Conservation (phyloP, 2,888 invertebrate genomes). For the Drosophila pseudotalamancana region DNA sequence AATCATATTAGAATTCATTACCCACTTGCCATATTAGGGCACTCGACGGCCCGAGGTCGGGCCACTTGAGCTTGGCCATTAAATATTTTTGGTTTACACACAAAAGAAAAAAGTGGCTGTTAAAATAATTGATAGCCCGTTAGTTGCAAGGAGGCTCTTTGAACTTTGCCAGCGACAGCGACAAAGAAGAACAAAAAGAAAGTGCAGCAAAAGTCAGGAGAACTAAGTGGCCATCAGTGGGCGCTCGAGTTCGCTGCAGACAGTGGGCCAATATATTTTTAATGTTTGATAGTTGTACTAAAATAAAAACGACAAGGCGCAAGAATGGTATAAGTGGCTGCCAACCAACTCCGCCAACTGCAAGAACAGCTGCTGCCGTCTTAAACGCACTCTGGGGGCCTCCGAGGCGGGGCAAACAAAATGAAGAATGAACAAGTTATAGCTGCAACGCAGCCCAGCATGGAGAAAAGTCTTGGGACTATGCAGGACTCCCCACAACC, state of each 20-base stretch:
- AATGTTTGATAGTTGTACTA: slow-evolving; percentile 77
- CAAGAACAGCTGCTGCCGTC: slow-evolving; percentile 18
- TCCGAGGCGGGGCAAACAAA: slow-evolving; percentile 49
- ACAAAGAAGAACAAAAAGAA: slow-evolving; percentile 36
- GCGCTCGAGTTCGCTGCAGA: slow-evolving; percentile 28
- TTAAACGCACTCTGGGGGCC: slow-evolving; percentile 75
- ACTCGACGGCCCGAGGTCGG: slow-evolving; percentile 47
- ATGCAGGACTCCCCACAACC: slow-evolving; percentile 2
- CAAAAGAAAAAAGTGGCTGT: slow-evolving; percentile 63
- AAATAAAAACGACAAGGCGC: slow-evolving; percentile 70
- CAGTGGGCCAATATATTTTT: slow-evolving; percentile 74
- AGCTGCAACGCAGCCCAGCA: slow-evolving; percentile 45
- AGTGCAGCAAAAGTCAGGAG: slow-evolving; percentile 68
- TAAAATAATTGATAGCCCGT: slow-evolving; percentile 79
- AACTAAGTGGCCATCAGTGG: slow-evolving; percentile 72
- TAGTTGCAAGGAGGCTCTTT: slow-evolving; percentile 72
- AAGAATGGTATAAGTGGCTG: slow-evolving; percentile 73
- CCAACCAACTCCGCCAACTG: slow-evolving; percentile 37
- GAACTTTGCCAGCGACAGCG: slow-evolving; percentile 58
- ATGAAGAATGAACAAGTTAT: slow-evolving; percentile 70
- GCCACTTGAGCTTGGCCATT: slow-evolving; percentile 46
- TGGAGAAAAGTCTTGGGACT: slow-evolving; percentile 12
- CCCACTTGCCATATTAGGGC: slow-evolving; percentile 50
- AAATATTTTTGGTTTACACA: slow-evolving; percentile 43
- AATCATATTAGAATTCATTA: slow-evolving; percentile 72